Evolutionary conservation across 1,140 invertebrate species (phyloP).

Genomic region (Bombus impatiens): DNA sequence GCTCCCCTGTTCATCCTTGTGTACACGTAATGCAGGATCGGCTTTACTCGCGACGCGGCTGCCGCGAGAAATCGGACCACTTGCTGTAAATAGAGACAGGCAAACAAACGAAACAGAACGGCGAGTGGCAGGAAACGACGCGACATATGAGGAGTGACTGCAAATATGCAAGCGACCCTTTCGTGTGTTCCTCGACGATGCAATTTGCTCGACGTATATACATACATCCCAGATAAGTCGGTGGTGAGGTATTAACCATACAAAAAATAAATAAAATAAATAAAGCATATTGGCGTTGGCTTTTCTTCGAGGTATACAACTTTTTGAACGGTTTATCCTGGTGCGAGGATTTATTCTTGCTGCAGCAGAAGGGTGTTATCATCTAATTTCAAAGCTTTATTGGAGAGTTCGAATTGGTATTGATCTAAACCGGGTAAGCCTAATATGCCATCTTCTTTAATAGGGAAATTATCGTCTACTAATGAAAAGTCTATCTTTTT

Average conservation of each 20-base stretch:
- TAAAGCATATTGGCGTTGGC: too few species aligned
- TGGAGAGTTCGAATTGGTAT: too few species aligned
- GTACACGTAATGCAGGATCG: conserved; percentile 26
- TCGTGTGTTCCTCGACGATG: conserved; percentile 39
- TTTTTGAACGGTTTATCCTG: too few species aligned
- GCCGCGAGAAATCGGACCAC: conserved; percentile 32
- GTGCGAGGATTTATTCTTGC: too few species aligned
- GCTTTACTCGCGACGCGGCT: conserved; percentile 20
- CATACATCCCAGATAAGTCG: background rate
- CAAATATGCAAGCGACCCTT: conserved; percentile 38
- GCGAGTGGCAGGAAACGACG: conserved; percentile 5
- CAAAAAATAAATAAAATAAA: too few species aligned
- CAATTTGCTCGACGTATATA: conserved; percentile 30
- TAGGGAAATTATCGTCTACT: too few species aligned
- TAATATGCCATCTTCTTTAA: too few species aligned
- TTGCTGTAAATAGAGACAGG: conserved; percentile 48
- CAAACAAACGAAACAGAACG: conserved; percentile 39
- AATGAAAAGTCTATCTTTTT: too few species aligned
- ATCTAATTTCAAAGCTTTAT: too few species aligned
- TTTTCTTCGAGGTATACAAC: too few species aligned
- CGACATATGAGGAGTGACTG: background rate
- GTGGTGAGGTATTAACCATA: background rate
- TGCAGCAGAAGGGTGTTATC: too few species aligned
- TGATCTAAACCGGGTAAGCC: too few species aligned
- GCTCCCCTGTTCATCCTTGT: background rate